Percentiles rank a stretch among this genome's conserved stretches.
Evolutionary conservation across 2,113 vertebrate genomes (phyloP).

Genomic region (Ptilorrhoa leucosticta): DNA sequence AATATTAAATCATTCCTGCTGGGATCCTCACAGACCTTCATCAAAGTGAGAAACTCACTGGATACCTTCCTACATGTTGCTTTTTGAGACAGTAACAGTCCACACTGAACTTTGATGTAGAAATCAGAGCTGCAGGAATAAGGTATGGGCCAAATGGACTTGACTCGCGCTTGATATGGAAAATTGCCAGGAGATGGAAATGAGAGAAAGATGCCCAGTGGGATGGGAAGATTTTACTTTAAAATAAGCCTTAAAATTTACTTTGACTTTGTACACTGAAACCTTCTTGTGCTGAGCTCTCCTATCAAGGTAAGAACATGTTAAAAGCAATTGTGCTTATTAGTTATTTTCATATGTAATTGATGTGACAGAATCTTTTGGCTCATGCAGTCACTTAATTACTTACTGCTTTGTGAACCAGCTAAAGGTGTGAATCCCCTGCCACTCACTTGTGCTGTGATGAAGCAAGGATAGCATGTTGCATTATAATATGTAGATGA

Average conservation of each 20-base stretch:
- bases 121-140: not conserved
- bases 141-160: not conserved
- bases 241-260: not conserved
- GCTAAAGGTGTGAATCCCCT: not conserved
- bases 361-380: not conserved
- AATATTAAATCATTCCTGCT: not conserved
- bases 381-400: not conserved
- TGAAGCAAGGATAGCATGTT: not conserved
- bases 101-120: not conserved
- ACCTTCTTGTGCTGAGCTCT: not conserved
- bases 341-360: not conserved
- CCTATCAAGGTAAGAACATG: not conserved
- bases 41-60: not conserved
- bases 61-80: not conserved
- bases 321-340: not conserved
- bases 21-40: not conserved
- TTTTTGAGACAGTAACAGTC: not conserved
- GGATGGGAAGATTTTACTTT: not conserved
- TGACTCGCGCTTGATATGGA: not conserved
- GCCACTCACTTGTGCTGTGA: not conserved
- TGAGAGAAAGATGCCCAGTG: not conserved
- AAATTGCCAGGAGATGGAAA: not conserved
- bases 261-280: not conserved
- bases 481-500: not conserved
- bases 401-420: not conserved